phyloP scores from a whole-genome alignment of 2,797 vertebrate species.

The Peromyscus melanophrys region DNA sequence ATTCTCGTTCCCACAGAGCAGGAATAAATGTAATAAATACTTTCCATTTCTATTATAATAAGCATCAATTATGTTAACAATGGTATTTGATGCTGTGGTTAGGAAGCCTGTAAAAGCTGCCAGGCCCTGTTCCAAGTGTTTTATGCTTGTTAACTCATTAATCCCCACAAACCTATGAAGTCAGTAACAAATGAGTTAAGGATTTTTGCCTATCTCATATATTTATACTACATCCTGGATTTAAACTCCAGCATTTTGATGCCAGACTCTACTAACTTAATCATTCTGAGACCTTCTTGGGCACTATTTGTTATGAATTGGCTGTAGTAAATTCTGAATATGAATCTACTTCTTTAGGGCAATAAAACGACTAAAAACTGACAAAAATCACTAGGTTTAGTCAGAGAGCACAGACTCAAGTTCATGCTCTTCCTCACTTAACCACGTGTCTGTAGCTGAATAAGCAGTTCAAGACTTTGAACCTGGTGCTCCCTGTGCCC shows the following conservation, averaged over 20 bases:
- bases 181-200: slow-evolving; percentile 16
- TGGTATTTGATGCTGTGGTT: slow-evolving; percentile 57
- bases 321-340: slow-evolving; percentile 11
- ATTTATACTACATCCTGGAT: neutral
- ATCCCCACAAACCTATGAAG: slow-evolving; percentile 14
- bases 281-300: neutral
- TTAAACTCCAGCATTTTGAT: slow-evolving; percentile 16
- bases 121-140: slow-evolving; percentile 49
- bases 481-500: neutral
- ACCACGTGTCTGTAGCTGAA: neutral
- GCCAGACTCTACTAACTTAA: neutral
- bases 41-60: slow-evolving; percentile 78
- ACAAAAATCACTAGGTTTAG: neutral
- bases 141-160: slow-evolving; percentile 71
- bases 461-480: neutral
- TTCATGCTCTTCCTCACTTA: neutral
- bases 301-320: neutral
- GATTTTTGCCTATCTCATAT: neutral
- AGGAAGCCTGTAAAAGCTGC: slow-evolving; percentile 41
- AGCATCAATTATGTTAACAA: slow-evolving; percentile 78
- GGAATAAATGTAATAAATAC: slow-evolving; percentile 79
- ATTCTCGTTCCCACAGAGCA: slow-evolving; percentile 74
- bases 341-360: neutral
- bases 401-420: neutral
- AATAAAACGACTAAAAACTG: neutral